phyloP scores from a whole-genome alignment of 1,140 invertebrate genomes.

The Oryctes rhinoceros region DNA sequence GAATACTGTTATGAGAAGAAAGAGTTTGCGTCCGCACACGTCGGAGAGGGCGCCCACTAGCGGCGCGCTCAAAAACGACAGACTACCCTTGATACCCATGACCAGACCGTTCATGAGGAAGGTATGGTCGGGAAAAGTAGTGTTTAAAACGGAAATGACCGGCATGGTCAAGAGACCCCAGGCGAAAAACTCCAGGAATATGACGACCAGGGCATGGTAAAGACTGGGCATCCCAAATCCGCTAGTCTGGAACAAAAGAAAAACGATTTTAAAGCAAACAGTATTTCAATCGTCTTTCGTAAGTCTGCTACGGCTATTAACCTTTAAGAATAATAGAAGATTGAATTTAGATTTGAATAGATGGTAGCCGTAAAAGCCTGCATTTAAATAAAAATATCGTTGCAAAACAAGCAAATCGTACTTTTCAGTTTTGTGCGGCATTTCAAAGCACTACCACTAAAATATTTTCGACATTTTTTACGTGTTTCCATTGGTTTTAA shows the following conservation, averaged over 20 bases:
- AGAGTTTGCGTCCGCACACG: slow-evolving; percentile 96
- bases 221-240: slow-evolving; percentile 93
- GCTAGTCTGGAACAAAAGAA: slow-evolving; percentile 71
- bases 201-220: slow-evolving; percentile 97
- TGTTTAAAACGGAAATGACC: slow-evolving; percentile 95
- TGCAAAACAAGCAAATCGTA: too few relatives aligned
- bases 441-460: too few relatives aligned
- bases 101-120: slow-evolving; percentile 99
- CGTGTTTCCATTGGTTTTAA: too few relatives aligned
- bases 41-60: slow-evolving; percentile 97
- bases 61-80: slow-evolving; percentile 97
- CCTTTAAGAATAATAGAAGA: background rate
- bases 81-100: slow-evolving; percentile 92
- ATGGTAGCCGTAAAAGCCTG: background rate
- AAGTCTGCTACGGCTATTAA: background rate
- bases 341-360: background rate
- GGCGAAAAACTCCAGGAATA: slow-evolving; percentile 99
- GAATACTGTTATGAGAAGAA: slow-evolving; percentile 97
- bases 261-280: slow-evolving; percentile 42
- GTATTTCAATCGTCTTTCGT: too few relatives aligned
- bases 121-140: slow-evolving; percentile 98
- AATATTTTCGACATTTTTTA: too few relatives aligned
- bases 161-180: slow-evolving; percentile 99
- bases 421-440: too few relatives aligned
- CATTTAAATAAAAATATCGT: background rate